phyloP scores from a whole-genome alignment of 2,113 vertebrate species.

The Abramis brama region DNA sequence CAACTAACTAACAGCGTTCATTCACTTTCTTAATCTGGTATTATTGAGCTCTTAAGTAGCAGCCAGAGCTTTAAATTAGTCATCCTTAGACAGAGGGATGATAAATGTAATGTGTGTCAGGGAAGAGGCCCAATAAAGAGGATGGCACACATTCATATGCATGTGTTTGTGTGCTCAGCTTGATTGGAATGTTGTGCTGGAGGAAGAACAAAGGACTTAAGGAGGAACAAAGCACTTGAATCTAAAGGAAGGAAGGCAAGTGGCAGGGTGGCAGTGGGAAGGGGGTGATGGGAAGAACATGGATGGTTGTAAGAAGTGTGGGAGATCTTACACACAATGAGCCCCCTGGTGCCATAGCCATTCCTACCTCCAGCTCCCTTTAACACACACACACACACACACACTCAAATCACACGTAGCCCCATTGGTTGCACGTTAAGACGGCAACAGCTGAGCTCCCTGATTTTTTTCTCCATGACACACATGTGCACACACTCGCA shows the following conservation, averaged over 20 bases:
- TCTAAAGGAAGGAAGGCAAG: constrained; percentile 75
- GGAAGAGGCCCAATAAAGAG: constrained; percentile 72
- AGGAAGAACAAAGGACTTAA: constrained; percentile 72
- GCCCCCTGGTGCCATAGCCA: constrained; percentile 61
- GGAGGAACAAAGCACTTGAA: constrained; percentile 42
- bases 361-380: constrained; percentile 25
- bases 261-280: constrained; percentile 53
- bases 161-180: constrained; percentile 78
- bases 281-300: constrained; percentile 43
- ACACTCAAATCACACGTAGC: constrained; percentile 23
- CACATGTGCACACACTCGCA: constrained; percentile 13
- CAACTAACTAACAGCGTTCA: neutral
- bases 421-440: constrained; percentile 57
- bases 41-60: constrained; percentile 42
- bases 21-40: constrained; percentile 19
- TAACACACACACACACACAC: constrained; percentile 39
- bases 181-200: constrained; percentile 72
- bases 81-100: constrained; percentile 62
- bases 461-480: constrained; percentile 59
- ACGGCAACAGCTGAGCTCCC: constrained; percentile 74
- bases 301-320: constrained; percentile 65
- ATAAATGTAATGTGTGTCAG: constrained; percentile 73
- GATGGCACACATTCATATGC: constrained; percentile 79
- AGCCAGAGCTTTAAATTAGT: constrained; percentile 37
- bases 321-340: constrained; percentile 57